Percentiles rank a stretch among this genome's conserved stretches.
Evolutionary conservation across 2,888 invertebrate genomes (phyloP).

Genomic region (Idaea straminata): DNA sequence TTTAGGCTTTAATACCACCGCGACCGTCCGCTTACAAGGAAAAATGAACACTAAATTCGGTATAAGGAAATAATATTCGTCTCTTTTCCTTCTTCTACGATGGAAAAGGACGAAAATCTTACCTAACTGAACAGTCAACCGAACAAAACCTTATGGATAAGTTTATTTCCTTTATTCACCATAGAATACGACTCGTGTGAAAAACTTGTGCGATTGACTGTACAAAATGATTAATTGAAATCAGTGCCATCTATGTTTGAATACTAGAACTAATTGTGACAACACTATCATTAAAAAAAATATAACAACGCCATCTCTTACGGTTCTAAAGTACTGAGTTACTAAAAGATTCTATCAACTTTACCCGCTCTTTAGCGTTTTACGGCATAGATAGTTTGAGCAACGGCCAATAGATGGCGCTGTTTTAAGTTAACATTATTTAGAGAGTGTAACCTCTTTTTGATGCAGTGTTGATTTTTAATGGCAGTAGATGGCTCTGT

Average conservation of each 20-base stretch:
- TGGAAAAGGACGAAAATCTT: constrained; percentile 1
- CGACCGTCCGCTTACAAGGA: not conserved
- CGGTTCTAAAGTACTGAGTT: no score
- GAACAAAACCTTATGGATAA: not conserved
- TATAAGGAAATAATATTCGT: not conserved
- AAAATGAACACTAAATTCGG: not conserved
- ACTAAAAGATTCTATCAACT: no score
- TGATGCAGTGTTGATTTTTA: no score
- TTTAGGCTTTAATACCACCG: not conserved
- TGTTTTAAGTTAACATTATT: no score
- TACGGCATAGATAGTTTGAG: no score
- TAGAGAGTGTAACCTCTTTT: no score
- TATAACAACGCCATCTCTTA: not conserved
- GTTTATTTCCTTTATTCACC: not conserved
- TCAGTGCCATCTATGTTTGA: constrained; percentile 15
- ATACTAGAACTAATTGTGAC: not conserved
- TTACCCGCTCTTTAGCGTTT: no score
- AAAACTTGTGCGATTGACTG: not conserved
- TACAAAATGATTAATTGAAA: not conserved
- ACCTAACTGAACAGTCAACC: constrained; percentile 9
- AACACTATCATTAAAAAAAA: no score
- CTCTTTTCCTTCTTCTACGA: not conserved
- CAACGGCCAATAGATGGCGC: no score
- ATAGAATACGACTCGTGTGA: not conserved
- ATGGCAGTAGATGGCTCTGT: no score